Percentiles rank a stretch among this genome's conserved stretches.
These are phyloP conservation scores for Epirrhoe alternata DNA, from an alignment of 2,888 invertebrate genomes.

Conservation along the genomic window DNA sequence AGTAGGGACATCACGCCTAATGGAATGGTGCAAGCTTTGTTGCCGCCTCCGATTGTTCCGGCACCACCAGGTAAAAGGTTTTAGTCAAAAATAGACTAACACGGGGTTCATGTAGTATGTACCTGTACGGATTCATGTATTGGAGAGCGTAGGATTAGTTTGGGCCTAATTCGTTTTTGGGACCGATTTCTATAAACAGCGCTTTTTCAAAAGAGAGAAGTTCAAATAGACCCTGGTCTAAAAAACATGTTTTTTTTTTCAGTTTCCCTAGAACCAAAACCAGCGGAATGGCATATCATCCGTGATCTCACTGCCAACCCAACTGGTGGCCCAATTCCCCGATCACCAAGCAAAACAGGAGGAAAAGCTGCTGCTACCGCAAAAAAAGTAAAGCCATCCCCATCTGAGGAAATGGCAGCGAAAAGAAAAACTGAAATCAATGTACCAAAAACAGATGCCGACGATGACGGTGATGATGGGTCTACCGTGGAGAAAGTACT, in stretches of 20 bases:
- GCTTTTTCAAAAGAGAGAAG: not conserved
- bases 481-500: constrained; percentile 49
- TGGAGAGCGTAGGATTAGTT: no score
- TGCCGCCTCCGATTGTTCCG: constrained; percentile 53
- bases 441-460: constrained; percentile 22
- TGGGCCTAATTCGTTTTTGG: no score
- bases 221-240: constrained; percentile 26
- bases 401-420: constrained; percentile 45
- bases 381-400: constrained; percentile 37
- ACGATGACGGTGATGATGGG: constrained; percentile 23
- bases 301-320: constrained; percentile 43
- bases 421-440: constrained; percentile 49
- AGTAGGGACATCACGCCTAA: constrained; percentile 53
- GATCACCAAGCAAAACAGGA: constrained; percentile 50
- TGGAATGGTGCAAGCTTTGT: constrained; percentile 57
- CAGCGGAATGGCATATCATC: constrained; percentile 66
- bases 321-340: constrained; percentile 33
- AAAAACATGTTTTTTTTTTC: constrained; percentile 2
- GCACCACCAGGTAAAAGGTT: constrained; percentile 42
- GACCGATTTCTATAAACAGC: no score
- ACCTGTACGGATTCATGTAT: no score
- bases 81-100: no score
- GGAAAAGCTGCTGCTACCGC: constrained; percentile 43
- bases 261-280: constrained; percentile 45
- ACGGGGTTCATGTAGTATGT: no score